phyloP scores from a whole-genome alignment of 2,113 vertebrate genomes.

The Calidris pugnax region DNA sequence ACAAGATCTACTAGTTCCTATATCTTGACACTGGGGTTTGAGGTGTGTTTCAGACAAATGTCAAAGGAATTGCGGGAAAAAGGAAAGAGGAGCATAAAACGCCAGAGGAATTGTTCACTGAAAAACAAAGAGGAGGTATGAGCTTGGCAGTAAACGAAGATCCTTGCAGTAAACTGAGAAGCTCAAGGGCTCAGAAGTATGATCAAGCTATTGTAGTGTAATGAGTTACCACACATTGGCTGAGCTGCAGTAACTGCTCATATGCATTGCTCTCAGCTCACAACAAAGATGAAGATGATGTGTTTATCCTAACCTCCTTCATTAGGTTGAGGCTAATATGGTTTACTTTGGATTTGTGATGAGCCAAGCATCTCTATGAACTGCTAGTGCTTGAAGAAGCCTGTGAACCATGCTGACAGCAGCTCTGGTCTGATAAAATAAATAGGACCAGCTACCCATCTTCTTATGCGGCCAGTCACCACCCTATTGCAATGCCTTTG shows the following conservation, averaged over 20 bases:
- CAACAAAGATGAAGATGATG: background rate
- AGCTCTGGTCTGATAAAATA: background rate
- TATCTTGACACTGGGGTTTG: background rate
- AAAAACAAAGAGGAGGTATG: background rate
- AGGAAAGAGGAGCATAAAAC: background rate
- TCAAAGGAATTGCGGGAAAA: background rate
- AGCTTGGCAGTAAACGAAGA: background rate
- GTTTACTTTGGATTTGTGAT: background rate
- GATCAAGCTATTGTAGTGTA: background rate
- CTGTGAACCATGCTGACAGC: background rate
- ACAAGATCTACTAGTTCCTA: background rate
- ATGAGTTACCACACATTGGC: background rate
- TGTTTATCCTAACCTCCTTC: background rate
- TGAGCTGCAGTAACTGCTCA: background rate
- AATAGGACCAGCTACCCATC: background rate
- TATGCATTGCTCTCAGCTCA: fast-evolving
- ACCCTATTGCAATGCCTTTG: background rate
- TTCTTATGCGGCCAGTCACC: background rate
- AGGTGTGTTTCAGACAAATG: background rate
- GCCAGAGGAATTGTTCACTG: background rate
- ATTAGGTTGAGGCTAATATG: background rate
- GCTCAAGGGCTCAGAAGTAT: background rate
- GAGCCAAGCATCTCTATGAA: background rate
- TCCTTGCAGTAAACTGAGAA: background rate
- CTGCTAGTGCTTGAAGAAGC: background rate